Percentiles rank a stretch among this genome's conserved stretches.
phyloP scores from a whole-genome alignment of 2,113 vertebrate genomes.

The Mastomys natalensis region DNA sequence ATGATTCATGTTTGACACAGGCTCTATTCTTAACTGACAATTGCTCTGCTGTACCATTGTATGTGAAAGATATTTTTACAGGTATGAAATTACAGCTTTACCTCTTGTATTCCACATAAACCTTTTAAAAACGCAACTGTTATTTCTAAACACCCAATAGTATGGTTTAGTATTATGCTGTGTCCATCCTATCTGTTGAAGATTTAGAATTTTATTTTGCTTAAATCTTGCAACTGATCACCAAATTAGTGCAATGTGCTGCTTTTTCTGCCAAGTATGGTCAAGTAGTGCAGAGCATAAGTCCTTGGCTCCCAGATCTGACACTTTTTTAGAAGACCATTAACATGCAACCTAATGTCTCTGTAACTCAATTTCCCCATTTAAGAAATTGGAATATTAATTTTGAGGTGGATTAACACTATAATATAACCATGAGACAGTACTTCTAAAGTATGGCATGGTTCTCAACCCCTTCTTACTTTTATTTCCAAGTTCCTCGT shows the following conservation, averaged over 20 bases:
- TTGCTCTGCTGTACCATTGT: not conserved
- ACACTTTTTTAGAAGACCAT: not conserved
- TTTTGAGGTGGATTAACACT: not conserved
- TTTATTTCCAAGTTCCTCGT: not conserved
- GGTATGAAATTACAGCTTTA: not conserved
- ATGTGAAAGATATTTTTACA: not conserved
- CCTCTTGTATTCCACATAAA: not conserved
- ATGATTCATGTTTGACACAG: not conserved
- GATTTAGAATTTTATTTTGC: not conserved
- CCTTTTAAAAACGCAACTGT: not conserved
- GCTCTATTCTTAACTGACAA: not conserved
- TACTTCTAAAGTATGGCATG: not conserved
- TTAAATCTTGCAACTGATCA: not conserved
- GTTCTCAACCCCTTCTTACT: not conserved
- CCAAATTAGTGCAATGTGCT: fast-evolving
- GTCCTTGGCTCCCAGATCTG: not conserved
- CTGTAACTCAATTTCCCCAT: not conserved
- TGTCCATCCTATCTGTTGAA: not conserved
- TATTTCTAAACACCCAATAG: not conserved
- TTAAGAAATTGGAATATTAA: not conserved
- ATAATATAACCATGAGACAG: not conserved
- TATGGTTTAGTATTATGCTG: not conserved
- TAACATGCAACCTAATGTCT: not conserved
- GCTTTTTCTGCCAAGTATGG: not conserved
- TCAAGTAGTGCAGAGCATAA: fast-evolving